Base-by-base conservation (phyloP, 2,888 invertebrate species). In the Platycnemis pennipes region DNA sequence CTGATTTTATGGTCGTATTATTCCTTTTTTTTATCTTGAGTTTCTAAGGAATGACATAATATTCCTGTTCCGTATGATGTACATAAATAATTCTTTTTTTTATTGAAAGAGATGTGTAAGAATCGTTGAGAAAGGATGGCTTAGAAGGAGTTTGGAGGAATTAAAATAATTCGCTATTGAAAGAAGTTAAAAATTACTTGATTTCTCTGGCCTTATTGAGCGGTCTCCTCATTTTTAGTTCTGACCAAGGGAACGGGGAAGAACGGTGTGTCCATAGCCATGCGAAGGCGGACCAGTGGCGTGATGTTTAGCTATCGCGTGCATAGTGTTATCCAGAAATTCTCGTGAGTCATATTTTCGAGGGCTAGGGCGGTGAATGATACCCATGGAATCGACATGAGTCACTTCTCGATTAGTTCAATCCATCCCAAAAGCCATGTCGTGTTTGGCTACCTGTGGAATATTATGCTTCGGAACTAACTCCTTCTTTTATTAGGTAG, bases 261-360 rank as follows among this genome's bases (percentile, higher is more conserved):
- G n/a, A 5, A 63, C 26, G n/a, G 26, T 26, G 63, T 63, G 63
- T n/a, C 26, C 63, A 63, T 63, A 2, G 26, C 63, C 63, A 8
- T 63, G 2, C 5, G 8, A 26, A 63, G 4, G 4, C 0, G 7
- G 2, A 7, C n/a, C 0, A 26, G 19, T 22, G 7, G 63, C 63
- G 63, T 63, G n/a, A n/a, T 26, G 22, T 4, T 26, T 5, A 31
- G 77, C 77, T 37, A 37, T 26, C 77, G 77, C 37, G 1, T 77
- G 37, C 16, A 37, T 37, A 13, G 31, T 37, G 8, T 37, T 16
- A 8, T 31, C 53, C 45, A 7, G 88, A 44, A 31, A 11, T 77
- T 22, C 8, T 16, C 37, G 91, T 91, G 91, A 91, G 8, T 91
- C 91, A 91, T 63, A 37, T 44, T 56, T 91, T 44, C 26, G 53